Conservation (phyloP, 1,140 invertebrate species). For the Apis cerana region DNA sequence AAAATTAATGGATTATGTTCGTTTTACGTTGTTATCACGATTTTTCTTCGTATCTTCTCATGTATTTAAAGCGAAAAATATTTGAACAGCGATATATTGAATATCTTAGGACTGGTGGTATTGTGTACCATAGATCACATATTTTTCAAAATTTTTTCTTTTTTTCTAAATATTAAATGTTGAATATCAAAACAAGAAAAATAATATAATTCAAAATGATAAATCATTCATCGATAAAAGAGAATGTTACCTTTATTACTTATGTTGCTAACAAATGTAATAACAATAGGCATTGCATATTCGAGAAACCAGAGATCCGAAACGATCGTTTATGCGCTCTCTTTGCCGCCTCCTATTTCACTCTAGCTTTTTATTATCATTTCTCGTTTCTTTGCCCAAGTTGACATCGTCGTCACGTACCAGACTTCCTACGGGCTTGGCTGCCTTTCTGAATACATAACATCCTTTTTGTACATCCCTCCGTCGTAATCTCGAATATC, state of each 20-base stretch:
- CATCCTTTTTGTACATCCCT: constrained; percentile 28
- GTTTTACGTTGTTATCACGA: neutral
- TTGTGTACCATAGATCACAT: too few species aligned
- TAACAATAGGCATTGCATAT: constrained; percentile 58
- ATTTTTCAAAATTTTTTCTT: too few species aligned
- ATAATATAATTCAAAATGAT: too few species aligned
- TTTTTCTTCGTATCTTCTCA: neutral
- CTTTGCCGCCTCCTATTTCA: constrained; percentile 14
- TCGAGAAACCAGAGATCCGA: constrained; percentile 57
- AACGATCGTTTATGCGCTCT: constrained; percentile 12
- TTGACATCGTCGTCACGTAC: constrained; percentile 75
- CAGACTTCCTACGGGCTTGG: constrained; percentile 71
- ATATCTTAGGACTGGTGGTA: too few species aligned
- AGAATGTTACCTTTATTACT: too few species aligned
- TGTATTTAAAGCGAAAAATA: too few species aligned
- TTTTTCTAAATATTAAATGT: too few species aligned
- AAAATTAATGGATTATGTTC: neutral
- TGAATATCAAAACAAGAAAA: too few species aligned
- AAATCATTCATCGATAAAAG: too few species aligned
- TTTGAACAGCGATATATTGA: too few species aligned
- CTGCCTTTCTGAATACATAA: constrained; percentile 64
- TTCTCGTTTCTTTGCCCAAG: constrained; percentile 70
- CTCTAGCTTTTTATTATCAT: constrained; percentile 57
- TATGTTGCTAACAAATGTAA: neutral
- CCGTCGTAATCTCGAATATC: constrained; percentile 19